phyloP scores from a whole-genome alignment of 2,888 invertebrate genomes.

The Limnephilus marmoratus region DNA sequence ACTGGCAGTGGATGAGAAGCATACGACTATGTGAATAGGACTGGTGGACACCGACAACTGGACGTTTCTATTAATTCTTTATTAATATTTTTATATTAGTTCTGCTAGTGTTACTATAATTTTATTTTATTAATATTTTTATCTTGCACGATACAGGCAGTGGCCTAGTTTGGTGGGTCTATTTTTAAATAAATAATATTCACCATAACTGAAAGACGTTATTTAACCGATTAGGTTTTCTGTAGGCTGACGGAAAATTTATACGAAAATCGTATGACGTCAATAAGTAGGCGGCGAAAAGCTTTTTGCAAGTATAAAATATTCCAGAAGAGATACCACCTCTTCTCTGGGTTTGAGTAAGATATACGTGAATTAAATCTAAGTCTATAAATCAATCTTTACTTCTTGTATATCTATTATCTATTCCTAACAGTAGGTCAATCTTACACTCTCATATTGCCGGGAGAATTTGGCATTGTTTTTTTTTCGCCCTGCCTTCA shows the following conservation, averaged over 20 bases:
- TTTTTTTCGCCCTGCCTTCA: background rate
- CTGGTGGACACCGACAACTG: too few species aligned
- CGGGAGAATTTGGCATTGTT: background rate
- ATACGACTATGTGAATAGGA: too few species aligned
- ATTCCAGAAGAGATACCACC: background rate
- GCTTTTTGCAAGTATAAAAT: conserved; percentile 3
- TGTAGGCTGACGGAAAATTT: background rate
- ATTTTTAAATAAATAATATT: background rate
- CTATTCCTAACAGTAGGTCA: background rate
- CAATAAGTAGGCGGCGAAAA: conserved; percentile 23
- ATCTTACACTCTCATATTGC: background rate
- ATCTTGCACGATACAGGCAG: too few species aligned
- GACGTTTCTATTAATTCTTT: too few species aligned
- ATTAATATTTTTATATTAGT: too few species aligned
- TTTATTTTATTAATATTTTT: too few species aligned
- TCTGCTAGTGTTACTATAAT: too few species aligned
- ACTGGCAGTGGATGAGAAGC: too few species aligned
- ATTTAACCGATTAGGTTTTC: background rate
- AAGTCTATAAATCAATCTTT: background rate
- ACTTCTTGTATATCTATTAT: background rate
- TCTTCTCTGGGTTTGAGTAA: background rate
- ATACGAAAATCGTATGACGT: conserved; percentile 31
- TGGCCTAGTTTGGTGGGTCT: too few species aligned
- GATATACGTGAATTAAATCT: background rate
- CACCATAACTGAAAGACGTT: background rate